Evolutionary conservation across 2,888 invertebrate genomes (phyloP).

Genomic region (Volucella inflata): DNA sequence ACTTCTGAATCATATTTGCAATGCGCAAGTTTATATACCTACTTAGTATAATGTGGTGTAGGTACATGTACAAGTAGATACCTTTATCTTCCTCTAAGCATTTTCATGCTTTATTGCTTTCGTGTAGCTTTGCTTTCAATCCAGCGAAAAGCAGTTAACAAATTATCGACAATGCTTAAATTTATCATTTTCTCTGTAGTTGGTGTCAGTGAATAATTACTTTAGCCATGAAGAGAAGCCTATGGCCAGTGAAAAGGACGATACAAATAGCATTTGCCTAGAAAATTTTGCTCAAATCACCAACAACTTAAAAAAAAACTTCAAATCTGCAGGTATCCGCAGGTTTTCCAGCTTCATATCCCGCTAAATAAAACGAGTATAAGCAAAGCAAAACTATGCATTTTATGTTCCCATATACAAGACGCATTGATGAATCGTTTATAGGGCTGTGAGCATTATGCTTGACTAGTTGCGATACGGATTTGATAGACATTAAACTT

Average conservation of each 20-base stretch:
- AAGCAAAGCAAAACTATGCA: constrained; percentile 44
- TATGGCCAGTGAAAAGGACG: constrained; percentile 22
- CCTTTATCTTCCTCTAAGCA: constrained; percentile 19
- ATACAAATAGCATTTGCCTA: constrained; percentile 56
- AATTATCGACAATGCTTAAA: constrained; percentile 73
- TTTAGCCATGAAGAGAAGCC: constrained; percentile 55
- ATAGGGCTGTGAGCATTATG: constrained; percentile 70
- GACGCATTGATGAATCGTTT: constrained; percentile 52
- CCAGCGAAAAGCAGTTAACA: constrained; percentile 64
- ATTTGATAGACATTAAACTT: constrained; percentile 73
- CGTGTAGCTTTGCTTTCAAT: constrained; percentile 40
- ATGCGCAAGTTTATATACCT: too few relatives aligned
- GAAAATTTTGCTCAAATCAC: constrained; percentile 46
- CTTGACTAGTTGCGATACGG: constrained; percentile 74
- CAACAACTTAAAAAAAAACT: constrained; percentile 77
- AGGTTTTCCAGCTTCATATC: constrained; percentile 31
- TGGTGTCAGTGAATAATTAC: constrained; percentile 75
- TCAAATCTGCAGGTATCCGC: constrained; percentile 47
- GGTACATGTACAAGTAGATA: not conserved
- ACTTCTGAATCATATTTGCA: too few relatives aligned
- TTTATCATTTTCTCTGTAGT: constrained; percentile 72
- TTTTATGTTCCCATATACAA: constrained; percentile 10
- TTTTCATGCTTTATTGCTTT: constrained; percentile 12
- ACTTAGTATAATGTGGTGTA: too few relatives aligned
- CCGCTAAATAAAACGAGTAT: constrained; percentile 34